A percentile compares a stretch with the other conserved stretches of the same genome.
Conservation (phyloP, 92 coral and sea anemone genomes). For the Blastomussa wellsi region DNA sequence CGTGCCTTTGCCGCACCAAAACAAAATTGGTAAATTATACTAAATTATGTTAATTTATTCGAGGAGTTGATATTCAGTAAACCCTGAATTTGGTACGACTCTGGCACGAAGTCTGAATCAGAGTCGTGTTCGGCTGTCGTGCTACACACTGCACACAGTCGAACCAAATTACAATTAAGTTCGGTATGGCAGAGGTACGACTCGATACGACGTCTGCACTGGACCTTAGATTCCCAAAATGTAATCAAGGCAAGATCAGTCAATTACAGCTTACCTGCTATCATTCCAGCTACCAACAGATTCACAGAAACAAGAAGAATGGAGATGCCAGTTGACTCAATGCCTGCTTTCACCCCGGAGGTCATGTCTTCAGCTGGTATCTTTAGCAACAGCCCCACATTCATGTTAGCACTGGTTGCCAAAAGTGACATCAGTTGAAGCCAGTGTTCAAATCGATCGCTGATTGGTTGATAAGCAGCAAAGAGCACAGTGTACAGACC, state of each 20-base stretch:
- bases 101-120: too few species aligned
- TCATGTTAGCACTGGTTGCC: conserved; percentile 47
- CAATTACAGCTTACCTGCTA: conserved; percentile 12
- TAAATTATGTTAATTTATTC: too few species aligned
- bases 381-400: conserved; percentile 45
- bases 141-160: too few species aligned
- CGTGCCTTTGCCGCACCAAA: too few species aligned
- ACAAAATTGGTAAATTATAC: too few species aligned
- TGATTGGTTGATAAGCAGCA: conserved; percentile 40
- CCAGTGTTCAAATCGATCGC: conserved; percentile 55
- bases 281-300: conserved; percentile 39
- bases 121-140: too few species aligned
- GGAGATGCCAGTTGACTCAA: conserved; percentile 44
- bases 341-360: conserved; percentile 27
- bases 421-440: conserved; percentile 45
- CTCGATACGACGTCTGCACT: too few species aligned
- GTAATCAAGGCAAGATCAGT: not conserved
- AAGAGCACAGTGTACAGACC: conserved; percentile 24
- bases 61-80: too few species aligned
- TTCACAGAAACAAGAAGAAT: conserved; percentile 39
- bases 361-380: conserved; percentile 36
- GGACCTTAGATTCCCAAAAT: too few species aligned
- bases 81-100: not conserved
- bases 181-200: too few species aligned
- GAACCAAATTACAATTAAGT: too few species aligned